A percentile compares a stretch with the other conserved stretches of the same genome.
These are phyloP conservation scores for Smutsia gigantea DNA, from an alignment of 2,797 vertebrate species.

Conservation along the genomic window DNA sequence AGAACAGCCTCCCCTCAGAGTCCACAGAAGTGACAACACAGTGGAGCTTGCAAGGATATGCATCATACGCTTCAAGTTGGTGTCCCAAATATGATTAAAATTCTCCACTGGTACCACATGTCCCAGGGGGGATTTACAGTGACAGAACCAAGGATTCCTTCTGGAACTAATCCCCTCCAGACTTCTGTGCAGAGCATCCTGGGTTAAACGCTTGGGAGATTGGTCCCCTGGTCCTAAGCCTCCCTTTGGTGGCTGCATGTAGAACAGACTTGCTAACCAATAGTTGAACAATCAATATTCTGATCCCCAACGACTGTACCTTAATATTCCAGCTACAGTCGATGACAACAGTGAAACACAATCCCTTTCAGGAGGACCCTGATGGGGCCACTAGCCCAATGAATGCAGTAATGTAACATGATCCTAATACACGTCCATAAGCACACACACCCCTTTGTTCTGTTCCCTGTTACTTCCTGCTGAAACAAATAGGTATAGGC, in stretches of 20 bases:
- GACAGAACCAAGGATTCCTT: neutral
- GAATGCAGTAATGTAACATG: neutral
- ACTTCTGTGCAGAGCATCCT: too few relatives aligned
- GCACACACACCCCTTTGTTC: neutral
- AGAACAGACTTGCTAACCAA: neutral
- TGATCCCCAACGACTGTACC: neutral
- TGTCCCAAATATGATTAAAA: neutral
- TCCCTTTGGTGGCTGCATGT: too few relatives aligned
- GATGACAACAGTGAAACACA: neutral
- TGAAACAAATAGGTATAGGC: neutral
- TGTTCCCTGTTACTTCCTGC: neutral
- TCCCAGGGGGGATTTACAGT: neutral
- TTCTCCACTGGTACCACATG: neutral
- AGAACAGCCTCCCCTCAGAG: fast-evolving
- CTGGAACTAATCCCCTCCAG: neutral
- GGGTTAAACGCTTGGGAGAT: fast-evolving
- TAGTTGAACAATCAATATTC: neutral
- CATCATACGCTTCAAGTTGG: fast-evolving
- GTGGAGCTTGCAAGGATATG: neutral
- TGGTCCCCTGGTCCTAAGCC: neutral
- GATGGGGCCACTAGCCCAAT: neutral
- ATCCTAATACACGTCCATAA: neutral
- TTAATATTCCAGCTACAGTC: neutral
- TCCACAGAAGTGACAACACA: neutral
- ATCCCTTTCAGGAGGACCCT: neutral